phyloP scores from a whole-genome alignment of 2,888 invertebrate genomes.

The Clostera curtula region DNA sequence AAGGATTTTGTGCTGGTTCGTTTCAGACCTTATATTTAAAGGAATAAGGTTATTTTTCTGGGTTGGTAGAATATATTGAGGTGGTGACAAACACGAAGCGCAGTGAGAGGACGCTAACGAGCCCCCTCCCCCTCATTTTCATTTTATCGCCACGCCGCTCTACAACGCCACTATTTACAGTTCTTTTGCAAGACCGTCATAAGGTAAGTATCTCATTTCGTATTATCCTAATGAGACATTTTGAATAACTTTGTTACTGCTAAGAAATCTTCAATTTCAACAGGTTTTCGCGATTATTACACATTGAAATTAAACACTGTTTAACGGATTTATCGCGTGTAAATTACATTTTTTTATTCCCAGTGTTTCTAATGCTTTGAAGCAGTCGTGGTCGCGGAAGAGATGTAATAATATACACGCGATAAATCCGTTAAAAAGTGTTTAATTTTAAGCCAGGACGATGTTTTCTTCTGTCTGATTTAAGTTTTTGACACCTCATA shows the following conservation, averaged over 20 bases:
- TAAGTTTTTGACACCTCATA: no score
- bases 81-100: slow-evolving; percentile 58
- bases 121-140: slow-evolving; percentile 56
- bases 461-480: no score
- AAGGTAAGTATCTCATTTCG: slow-evolving; percentile 42
- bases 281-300: no score
- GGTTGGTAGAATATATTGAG: slow-evolving; percentile 42
- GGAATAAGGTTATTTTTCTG: slow-evolving; percentile 30
- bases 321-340: no score
- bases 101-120: slow-evolving; percentile 60
- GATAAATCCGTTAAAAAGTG: no score
- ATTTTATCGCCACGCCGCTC: slow-evolving; percentile 52
- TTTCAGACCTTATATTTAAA: slow-evolving; percentile 27
- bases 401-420: no score
- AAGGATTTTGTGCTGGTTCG: slow-evolving; percentile 13
- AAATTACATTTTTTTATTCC: no score
- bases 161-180: slow-evolving; percentile 44
- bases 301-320: no score
- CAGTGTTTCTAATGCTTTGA: no score
- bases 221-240: slow-evolving; percentile 40
- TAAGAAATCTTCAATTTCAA: neutral
- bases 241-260: slow-evolving; percentile 10
- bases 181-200: slow-evolving; percentile 43
- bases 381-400: no score
- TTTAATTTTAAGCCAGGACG: no score